Evolutionary conservation across 2,797 vertebrate species (phyloP).

Genomic region (Meda fulgida): DNA sequence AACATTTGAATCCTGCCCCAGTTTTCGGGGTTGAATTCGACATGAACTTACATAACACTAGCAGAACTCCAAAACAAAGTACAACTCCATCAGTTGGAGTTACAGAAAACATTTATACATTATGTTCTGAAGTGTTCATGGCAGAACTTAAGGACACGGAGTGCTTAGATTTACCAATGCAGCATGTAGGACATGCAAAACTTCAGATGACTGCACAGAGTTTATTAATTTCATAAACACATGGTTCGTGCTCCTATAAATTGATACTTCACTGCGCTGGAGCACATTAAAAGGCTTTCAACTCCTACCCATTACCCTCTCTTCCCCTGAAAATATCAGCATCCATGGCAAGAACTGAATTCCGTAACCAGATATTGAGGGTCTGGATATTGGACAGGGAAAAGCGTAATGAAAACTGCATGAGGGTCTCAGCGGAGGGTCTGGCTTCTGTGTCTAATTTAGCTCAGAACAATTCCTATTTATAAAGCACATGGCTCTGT

Average conservation of each 20-base stretch:
- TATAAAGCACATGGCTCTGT: slow-evolving; percentile 70
- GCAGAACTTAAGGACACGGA: not conserved
- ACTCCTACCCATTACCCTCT: slow-evolving; percentile 67
- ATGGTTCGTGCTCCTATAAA: slow-evolving; percentile 71
- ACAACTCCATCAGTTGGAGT: slow-evolving; percentile 7
- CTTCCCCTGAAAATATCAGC: slow-evolving; percentile 68
- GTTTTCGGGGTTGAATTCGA: not conserved
- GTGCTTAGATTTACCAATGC: slow-evolving; percentile 60
- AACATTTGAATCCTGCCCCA: not conserved
- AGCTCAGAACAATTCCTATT: slow-evolving; percentile 78
- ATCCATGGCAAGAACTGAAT: slow-evolving; percentile 69
- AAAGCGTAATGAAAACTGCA: slow-evolving; percentile 82
- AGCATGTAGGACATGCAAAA: slow-evolving; percentile 56
- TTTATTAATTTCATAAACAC: slow-evolving; percentile 74
- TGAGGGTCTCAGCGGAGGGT: slow-evolving; percentile 71
- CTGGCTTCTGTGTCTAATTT: slow-evolving; percentile 80
- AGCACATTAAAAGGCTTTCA: slow-evolving; percentile 66
- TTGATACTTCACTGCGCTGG: slow-evolving; percentile 70
- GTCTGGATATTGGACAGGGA: slow-evolving; percentile 77
- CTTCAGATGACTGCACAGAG: slow-evolving; percentile 55
- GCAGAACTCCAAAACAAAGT: not conserved
- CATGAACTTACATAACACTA: slow-evolving; percentile 16
- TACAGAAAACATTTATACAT: slow-evolving; percentile 33
- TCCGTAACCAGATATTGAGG: slow-evolving; percentile 81
- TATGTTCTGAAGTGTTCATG: not conserved